Evolutionary conservation across 2,888 invertebrate genomes (phyloP).

Genomic region (Lamproptera curius): DNA sequence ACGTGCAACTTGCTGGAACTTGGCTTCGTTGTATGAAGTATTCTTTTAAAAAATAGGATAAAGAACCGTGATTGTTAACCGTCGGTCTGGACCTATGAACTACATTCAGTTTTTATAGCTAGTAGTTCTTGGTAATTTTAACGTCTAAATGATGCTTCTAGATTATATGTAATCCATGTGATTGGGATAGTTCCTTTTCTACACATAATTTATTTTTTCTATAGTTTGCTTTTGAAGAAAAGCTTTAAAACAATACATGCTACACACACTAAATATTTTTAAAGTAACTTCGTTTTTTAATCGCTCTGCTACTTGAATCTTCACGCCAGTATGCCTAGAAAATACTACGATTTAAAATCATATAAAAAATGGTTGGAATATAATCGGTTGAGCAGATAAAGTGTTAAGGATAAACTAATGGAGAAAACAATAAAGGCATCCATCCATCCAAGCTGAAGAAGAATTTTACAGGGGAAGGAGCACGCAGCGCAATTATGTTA

Average conservation of each 20-base stretch:
- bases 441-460: conserved; percentile 14
- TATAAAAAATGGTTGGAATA: neutral
- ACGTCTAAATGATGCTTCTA: no score
- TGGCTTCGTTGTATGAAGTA: conserved; percentile 4
- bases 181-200: no score
- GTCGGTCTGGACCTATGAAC: neutral
- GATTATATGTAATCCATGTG: no score
- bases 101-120: neutral
- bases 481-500: conserved; percentile 41
- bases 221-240: no score
- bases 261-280: neutral
- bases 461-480: conserved; percentile 30
- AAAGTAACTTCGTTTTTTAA: no score
- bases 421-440: neutral
- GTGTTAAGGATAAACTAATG: neutral
- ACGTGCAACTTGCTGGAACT: conserved; percentile 39
- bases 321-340: no score
- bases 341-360: neutral
- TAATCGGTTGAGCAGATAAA: neutral
- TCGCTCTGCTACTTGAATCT: no score
- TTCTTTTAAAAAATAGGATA: conserved; percentile 14
- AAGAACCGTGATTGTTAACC: conserved; percentile 6
- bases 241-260: no score
- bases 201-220: no score
- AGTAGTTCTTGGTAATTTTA: no score